These are phyloP conservation scores for Agapostemon virescens DNA, from an alignment of 2,888 invertebrate species.

Conservation along the genomic window DNA sequence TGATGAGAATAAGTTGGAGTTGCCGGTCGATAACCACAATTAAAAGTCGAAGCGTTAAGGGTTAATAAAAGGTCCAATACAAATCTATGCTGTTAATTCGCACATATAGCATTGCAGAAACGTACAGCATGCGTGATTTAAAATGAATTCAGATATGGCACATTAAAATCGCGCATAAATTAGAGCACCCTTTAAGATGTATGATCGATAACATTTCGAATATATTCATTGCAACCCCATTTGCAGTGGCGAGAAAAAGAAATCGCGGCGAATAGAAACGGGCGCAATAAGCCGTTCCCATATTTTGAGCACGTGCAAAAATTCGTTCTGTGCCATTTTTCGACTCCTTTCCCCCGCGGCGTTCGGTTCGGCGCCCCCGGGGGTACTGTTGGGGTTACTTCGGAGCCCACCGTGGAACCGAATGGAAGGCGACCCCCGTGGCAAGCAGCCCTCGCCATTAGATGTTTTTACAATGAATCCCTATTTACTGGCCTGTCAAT, in stretches of 20 bases:
- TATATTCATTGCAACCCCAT: not conserved
- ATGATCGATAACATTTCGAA: not conserved
- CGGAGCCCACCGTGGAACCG: constrained; percentile 49
- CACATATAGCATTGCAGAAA: too few species aligned
- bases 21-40: too few species aligned
- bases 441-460: constrained; percentile 64
- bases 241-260: not conserved
- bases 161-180: not conserved
- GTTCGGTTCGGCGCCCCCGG: constrained; percentile 51
- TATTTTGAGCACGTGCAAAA: constrained; percentile 62
- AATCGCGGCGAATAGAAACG: not conserved
- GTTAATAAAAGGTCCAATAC: too few species aligned
- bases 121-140: too few species aligned
- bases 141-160: not conserved
- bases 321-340: constrained; percentile 51
- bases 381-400: constrained; percentile 66
- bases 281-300: constrained; percentile 53
- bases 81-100: too few species aligned
- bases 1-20: too few species aligned
- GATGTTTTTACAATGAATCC: constrained; percentile 78
- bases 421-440: constrained; percentile 58
- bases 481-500: constrained; percentile 78
- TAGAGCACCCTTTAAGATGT: not conserved
- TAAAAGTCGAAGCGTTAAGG: too few species aligned
- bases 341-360: constrained; percentile 20